Evolutionary conservation across 1,140 invertebrate species (phyloP).

Genomic region (Sinella curviseta): DNA sequence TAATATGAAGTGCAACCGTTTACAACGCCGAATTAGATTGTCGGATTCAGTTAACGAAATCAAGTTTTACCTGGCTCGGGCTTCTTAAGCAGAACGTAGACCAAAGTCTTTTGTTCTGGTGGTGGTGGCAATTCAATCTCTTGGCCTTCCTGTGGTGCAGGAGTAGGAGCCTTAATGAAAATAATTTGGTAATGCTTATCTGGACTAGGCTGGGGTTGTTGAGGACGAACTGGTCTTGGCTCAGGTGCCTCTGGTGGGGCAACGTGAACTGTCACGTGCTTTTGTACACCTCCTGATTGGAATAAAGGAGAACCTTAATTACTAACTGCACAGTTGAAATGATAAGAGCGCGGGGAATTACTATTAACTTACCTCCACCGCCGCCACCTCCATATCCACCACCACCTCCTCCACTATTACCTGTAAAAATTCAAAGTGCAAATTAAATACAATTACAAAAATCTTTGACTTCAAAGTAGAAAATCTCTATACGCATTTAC

Average conservation of each 20-base stretch:
- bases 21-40: background rate
- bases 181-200: slow-evolving; percentile 43
- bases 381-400: slow-evolving; percentile 40
- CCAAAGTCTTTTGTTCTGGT: slow-evolving; percentile 28
- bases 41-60: background rate
- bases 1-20: background rate
- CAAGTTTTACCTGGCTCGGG: slow-evolving; percentile 18
- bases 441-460: too few relatives aligned
- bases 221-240: slow-evolving; percentile 25
- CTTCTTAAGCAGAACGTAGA: slow-evolving; percentile 24
- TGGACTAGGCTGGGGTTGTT: slow-evolving; percentile 27
- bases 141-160: slow-evolving; percentile 14
- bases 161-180: slow-evolving; percentile 11
- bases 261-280: slow-evolving; percentile 43
- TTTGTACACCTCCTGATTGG: slow-evolving; percentile 33
- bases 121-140: slow-evolving; percentile 22
- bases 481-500: slow-evolving; percentile 26
- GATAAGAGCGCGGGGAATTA: background rate
- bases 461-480: too few relatives aligned
- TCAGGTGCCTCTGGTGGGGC: slow-evolving; percentile 40
- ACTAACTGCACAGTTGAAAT: background rate
- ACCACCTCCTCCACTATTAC: slow-evolving; percentile 42
- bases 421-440: too few relatives aligned
- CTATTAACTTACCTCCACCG: slow-evolving; percentile 32
- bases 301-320: background rate